Evolutionary conservation across 1,140 invertebrate genomes (phyloP), one percentile per base, ranked within the genome.

Genomic region (Formica exsecta): DNA sequence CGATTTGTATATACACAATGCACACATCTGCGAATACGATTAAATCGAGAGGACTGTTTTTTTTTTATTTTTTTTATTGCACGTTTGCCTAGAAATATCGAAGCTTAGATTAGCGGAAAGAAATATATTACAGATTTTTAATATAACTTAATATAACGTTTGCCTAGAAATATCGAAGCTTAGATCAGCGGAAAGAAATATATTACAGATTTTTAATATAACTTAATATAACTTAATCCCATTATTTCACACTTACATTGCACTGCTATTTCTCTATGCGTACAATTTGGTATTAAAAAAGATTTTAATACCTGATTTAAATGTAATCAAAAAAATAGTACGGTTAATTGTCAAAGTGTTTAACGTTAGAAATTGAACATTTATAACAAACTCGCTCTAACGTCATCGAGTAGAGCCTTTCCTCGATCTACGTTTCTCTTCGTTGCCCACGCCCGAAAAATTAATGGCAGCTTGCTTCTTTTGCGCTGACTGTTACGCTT

Each of bases 371-470:
- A 38, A 59, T n/a, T 19, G n/a, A 38, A 7, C 22, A 29, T 38
- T 38, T 38, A 22, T 8, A 7, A 38, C n/a, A 32, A 6, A n/a
- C 11, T 41, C 11, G 44, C 44, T 13, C 11, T 25, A 5, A 57
- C 5, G 22, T 22, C 36, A 25, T 59, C n/a, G 32, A 41, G 16
- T 7, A 29, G 44, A 44, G 38, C 59, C 29, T 29, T 77, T 77
- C 38, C 44, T 66, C 59, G 25, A 76, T 64, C 54, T 7, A 38
- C 38, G 7, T 48, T 7, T 77, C 41, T 7, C 41, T 77, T 32
- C 41, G 74, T 77, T 65, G 74, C 25, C 61, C 61, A 77, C 59
- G 75, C 75, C 75, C 75, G 75, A 77, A 77, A 77, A 77, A 77
- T 77, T 77, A 19, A 77, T 61, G 61, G 75, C 74, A 44, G 11